Base-by-base conservation (phyloP, 2,113 vertebrate genomes). In the Larimichthys polyactis region DNA sequence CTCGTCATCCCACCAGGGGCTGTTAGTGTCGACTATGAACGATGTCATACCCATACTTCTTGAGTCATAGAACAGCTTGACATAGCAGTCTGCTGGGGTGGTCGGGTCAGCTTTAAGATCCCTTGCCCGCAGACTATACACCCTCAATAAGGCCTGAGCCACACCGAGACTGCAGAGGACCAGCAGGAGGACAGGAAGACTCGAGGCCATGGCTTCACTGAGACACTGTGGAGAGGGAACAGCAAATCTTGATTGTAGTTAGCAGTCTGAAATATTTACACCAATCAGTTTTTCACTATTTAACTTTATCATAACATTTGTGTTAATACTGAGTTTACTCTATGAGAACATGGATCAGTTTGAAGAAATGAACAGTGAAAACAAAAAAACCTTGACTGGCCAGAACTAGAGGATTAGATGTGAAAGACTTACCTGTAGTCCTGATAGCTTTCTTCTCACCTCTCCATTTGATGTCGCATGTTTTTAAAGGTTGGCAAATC, bases 1-100 rank as follows among this genome's bases (percentile, higher is more conserved):
- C 36, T 8, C 64, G 5, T 91, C 85, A 24, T 20, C 40, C 90
- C 90, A 91, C 90, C 85, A 87, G 24, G 90, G 90, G 78, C 80
- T 81, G 0, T 0, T 0, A 0, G 77, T 19, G 71, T 91, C 5
- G 5, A 36, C 32, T 4, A 78, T 67, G 16, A 87, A 19, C 1
- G 58, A 44, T 0, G 90, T 91, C 22, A 48, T 2, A 2, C 87
- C 90, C 29, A 87, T 63, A 20, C 2, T 0, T 2, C n/a, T n/a
- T 0, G 77, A 44, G 24, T 78, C 71, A 5, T 78, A 79, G 68
- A 63, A 87, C 32, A 87, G 82, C 63, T 81, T 83, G 10, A 91
- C 77, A 16, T 67, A 91, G 55, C 76, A 80, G 5, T 91, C 89
- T 2, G 87, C 29, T 66, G 3, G 71, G 17, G 74, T 73, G 19